These are phyloP conservation scores for Ylistrum balloti DNA, from an alignment of 1,140 invertebrate genomes.

Conservation along the genomic window DNA sequence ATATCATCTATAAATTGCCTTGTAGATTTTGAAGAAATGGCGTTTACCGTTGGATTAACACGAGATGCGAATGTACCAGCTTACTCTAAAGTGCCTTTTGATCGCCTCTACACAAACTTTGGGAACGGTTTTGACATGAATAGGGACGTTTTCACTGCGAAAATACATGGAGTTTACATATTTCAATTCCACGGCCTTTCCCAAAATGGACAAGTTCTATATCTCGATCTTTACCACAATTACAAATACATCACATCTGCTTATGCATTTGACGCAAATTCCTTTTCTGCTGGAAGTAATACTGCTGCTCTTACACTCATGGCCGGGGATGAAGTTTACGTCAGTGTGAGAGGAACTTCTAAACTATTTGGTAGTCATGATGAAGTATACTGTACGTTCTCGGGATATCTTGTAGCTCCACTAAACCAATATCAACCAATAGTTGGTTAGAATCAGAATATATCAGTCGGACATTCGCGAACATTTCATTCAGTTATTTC, in stretches of 20 bases:
- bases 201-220: slow-evolving; percentile 50
- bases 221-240: slow-evolving; percentile 65
- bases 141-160: slow-evolving; percentile 47
- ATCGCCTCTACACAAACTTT: slow-evolving; percentile 53
- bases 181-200: slow-evolving; percentile 66
- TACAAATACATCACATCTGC: slow-evolving; percentile 61
- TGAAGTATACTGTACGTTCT: slow-evolving; percentile 64
- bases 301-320: slow-evolving; percentile 49
- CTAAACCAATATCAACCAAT: slow-evolving; percentile 22
- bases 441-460: slow-evolving; percentile 24
- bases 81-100: slow-evolving; percentile 44
- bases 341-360: slow-evolving; percentile 45
- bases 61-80: slow-evolving; percentile 9
- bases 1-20: too few species aligned
- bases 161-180: slow-evolving; percentile 60
- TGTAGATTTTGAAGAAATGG: slow-evolving; percentile 43
- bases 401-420: slow-evolving; percentile 53
- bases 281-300: slow-evolving; percentile 63
- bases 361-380: slow-evolving; percentile 44
- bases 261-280: slow-evolving; percentile 57
- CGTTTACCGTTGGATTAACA: slow-evolving; percentile 60
- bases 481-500: too few species aligned
- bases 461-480: too few species aligned
- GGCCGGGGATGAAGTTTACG: slow-evolving; percentile 57
- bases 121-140: slow-evolving; percentile 41